Conservation (phyloP, 2,113 vertebrate genomes). For the Sminthopsis crassicaudata region DNA sequence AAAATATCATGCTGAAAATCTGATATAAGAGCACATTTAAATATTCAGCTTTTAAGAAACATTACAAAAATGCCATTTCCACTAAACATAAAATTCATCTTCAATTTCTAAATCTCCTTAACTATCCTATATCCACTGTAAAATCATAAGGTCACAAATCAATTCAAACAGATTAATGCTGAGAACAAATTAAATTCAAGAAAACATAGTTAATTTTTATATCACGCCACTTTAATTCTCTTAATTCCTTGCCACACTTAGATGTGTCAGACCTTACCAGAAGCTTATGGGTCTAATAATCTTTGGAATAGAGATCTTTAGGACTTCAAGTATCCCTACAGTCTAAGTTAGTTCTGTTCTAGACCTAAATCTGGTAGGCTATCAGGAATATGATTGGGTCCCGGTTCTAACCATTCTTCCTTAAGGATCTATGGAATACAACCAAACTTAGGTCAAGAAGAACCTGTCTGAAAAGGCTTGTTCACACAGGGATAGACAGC, state of each 20-base stretch:
- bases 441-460: neutral
- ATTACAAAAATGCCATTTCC: neutral
- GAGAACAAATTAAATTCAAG: constrained; percentile 17
- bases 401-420: neutral
- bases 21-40: constrained; percentile 26
- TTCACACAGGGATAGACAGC: neutral
- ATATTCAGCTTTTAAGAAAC: neutral
- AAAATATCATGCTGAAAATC: constrained; percentile 26
- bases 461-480: neutral
- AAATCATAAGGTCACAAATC: constrained; percentile 40
- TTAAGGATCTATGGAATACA: constrained; percentile 5
- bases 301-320: neutral
- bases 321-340: neutral
- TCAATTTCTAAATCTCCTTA: neutral
- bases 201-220: neutral
- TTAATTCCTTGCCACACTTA: neutral
- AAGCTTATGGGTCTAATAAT: neutral
- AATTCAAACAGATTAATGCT: constrained; percentile 46
- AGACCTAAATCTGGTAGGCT: neutral
- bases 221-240: neutral
- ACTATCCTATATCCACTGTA: neutral
- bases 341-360: neutral
- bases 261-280: neutral
- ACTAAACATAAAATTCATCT: constrained; percentile 1
- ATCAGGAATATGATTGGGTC: neutral